Conservation (phyloP, 2,113 vertebrate species). For the Polypterus senegalus region DNA sequence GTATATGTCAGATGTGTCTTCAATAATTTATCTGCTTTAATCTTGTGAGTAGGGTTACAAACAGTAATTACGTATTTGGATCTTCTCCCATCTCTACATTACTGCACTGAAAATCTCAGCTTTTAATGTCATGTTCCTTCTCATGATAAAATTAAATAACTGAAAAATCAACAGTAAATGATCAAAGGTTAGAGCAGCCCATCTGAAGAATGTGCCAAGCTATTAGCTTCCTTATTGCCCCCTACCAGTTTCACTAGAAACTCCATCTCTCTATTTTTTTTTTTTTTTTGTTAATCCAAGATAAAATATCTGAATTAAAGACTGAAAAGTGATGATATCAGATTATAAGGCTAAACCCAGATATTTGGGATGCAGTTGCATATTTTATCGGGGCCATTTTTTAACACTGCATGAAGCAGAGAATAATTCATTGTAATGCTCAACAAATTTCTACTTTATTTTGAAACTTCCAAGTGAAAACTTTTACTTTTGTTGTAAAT, state of each 20-base stretch:
- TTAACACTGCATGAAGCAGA: too few species aligned
- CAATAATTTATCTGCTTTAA: not conserved
- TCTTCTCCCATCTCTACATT: not conserved
- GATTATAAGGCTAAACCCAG: too few species aligned
- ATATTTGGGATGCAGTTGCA: too few species aligned
- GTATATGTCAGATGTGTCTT: not conserved
- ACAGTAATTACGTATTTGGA: not conserved
- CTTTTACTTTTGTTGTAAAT: too few species aligned
- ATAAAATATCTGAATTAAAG: too few species aligned
- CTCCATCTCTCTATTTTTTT: not conserved
- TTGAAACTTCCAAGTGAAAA: too few species aligned
- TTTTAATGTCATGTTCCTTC: not conserved
- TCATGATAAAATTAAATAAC: not conserved
- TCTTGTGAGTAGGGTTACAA: not conserved
- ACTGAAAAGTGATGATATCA: too few species aligned
- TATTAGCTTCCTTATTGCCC: not conserved
- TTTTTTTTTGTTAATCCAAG: not conserved
- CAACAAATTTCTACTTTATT: too few species aligned
- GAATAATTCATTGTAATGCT: too few species aligned
- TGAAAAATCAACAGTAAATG: not conserved
- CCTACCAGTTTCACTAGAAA: not conserved
- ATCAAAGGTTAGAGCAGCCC: not conserved
- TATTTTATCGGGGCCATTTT: too few species aligned
- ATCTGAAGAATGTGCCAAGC: not conserved
- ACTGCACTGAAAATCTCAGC: not conserved